These are phyloP conservation scores for Eulemur rufifrons DNA, from an alignment of 2,113 vertebrate genomes.

Conservation along the genomic window DNA sequence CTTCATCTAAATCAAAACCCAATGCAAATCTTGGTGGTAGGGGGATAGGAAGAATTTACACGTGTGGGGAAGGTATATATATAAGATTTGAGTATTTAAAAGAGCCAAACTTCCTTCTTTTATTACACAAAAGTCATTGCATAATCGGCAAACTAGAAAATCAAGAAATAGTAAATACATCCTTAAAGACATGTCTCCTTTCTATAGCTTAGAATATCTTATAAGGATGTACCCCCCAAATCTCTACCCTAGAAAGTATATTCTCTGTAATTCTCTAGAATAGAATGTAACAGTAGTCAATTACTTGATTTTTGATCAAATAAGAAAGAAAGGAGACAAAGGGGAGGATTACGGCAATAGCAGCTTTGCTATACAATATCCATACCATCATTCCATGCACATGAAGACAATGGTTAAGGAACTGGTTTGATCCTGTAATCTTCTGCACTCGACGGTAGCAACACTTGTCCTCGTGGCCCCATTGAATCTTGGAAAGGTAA, in stretches of 20 bases:
- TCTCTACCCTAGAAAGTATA: background rate
- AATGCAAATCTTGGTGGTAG: background rate
- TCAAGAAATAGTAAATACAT: background rate
- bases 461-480: background rate
- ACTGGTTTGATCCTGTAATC: background rate
- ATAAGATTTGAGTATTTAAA: background rate
- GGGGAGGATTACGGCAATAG: background rate
- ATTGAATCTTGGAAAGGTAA: background rate
- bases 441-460: background rate
- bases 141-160: background rate
- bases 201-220: background rate
- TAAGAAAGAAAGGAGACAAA: background rate
- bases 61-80: rapidly evolving
- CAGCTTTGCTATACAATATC: background rate
- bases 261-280: background rate
- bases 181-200: background rate
- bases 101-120: background rate
- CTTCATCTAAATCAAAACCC: background rate
- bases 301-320: background rate
- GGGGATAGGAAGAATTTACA: background rate
- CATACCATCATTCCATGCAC: background rate
- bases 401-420: background rate
- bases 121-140: background rate
- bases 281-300: background rate
- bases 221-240: background rate